phyloP scores from a whole-genome alignment of 2,888 invertebrate species.

The Tipula helvola region DNA sequence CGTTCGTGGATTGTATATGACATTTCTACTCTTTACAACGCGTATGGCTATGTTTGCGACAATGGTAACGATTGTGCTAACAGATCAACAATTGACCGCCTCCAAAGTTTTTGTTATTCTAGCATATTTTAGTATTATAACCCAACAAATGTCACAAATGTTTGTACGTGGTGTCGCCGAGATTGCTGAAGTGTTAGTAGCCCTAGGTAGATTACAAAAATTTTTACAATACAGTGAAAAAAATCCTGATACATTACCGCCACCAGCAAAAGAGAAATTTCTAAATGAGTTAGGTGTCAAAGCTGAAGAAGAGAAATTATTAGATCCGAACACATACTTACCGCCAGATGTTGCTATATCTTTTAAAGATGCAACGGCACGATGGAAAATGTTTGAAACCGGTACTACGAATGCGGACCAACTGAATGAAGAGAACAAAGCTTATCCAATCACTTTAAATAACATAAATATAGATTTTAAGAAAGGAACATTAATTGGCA shows the following conservation, averaged over 20 bases:
- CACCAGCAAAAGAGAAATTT: slow-evolving; percentile 12
- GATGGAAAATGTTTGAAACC: slow-evolving; percentile 30
- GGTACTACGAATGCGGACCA: slow-evolving; percentile 5
- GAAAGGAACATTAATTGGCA: slow-evolving; percentile 48
- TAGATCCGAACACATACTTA: slow-evolving; percentile 20
- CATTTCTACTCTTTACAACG: slow-evolving; percentile 69
- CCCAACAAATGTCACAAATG: slow-evolving; percentile 44
- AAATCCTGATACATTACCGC: slow-evolving; percentile 6
- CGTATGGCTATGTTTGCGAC: slow-evolving; percentile 66
- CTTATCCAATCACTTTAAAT: slow-evolving; percentile 34
- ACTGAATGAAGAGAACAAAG: slow-evolving; percentile 10
- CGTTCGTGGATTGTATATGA: slow-evolving; percentile 53
- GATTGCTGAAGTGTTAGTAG: slow-evolving; percentile 66
- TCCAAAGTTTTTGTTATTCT: slow-evolving; percentile 53
- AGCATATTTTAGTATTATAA: slow-evolving; percentile 41
- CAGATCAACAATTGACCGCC: slow-evolving; percentile 54
- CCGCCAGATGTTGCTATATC: slow-evolving; percentile 19
- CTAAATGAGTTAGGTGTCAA: slow-evolving; percentile 13
- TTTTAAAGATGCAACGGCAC: slow-evolving; percentile 31
- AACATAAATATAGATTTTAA: slow-evolving; percentile 41
- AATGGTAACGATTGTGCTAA: slow-evolving; percentile 53
- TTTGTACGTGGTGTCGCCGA: slow-evolving; percentile 59
- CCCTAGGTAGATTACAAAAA: slow-evolving; percentile 50
- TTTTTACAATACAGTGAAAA: slow-evolving; percentile 35
- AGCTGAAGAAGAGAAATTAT: slow-evolving; percentile 8